phyloP scores from a whole-genome alignment of 2,797 vertebrate species.

The Thripadectes ignobilis region DNA sequence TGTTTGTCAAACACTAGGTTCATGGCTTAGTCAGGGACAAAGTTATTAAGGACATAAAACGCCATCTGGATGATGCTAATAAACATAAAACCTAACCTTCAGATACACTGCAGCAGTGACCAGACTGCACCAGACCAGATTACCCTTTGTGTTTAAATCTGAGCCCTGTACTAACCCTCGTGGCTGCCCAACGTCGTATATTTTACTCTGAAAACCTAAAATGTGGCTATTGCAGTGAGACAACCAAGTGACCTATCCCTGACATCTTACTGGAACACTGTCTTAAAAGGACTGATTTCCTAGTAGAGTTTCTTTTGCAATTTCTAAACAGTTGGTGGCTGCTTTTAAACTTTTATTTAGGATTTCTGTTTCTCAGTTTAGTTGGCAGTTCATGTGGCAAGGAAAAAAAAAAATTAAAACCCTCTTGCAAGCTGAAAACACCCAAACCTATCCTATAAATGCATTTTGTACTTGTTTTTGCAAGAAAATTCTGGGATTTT shows the following conservation, averaged over 20 bases:
- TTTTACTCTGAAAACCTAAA: conserved; percentile 41
- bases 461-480: conserved; percentile 22
- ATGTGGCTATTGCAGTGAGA: background rate
- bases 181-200: background rate
- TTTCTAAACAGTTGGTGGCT: conserved; percentile 39
- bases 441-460: conserved; percentile 1
- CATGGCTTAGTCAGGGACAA: conserved; percentile 86
- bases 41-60: conserved; percentile 88
- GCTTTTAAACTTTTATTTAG: conserved; percentile 58
- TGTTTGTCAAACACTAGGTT: conserved; percentile 83
- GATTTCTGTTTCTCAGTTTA: conserved; percentile 54
- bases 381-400: conserved; percentile 33
- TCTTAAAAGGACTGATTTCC: conserved; percentile 8
- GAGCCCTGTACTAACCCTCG: conserved; percentile 42
- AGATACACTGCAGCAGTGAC: conserved; percentile 78
- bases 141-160: conserved; percentile 76
- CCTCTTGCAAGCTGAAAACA: conserved; percentile 21
- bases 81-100: conserved; percentile 87
- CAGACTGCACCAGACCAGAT: conserved; percentile 76
- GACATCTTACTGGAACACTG: background rate
- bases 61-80: conserved; percentile 86
- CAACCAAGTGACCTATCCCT: conserved; percentile 9
- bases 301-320: conserved; percentile 4
- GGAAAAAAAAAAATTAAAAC: background rate
- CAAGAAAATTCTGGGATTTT: conserved; percentile 31